These are phyloP conservation scores for Frieseomelitta varia DNA, from an alignment of 1,140 invertebrate genomes.

Conservation along the genomic window DNA sequence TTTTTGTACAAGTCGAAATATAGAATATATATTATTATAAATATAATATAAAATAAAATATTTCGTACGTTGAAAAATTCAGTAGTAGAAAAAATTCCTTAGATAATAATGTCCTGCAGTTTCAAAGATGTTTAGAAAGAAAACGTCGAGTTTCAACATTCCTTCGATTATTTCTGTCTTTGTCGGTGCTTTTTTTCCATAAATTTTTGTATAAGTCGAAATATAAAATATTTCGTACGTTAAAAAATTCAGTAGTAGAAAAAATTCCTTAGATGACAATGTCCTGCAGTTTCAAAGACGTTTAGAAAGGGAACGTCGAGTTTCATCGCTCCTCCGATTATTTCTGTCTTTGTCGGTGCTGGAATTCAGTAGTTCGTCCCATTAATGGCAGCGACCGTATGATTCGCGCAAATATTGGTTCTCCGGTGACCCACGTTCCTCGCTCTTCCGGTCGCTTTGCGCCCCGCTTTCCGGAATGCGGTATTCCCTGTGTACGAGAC, in stretches of 20 bases:
- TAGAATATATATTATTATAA: not conserved
- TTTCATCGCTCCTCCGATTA: not conserved
- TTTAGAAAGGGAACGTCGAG: not conserved
- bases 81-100: not conserved
- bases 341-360: not conserved
- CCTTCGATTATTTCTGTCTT: not conserved
- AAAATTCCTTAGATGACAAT: not conserved
- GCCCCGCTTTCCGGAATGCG: not conserved
- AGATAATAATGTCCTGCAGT: not conserved
- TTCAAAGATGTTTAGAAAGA: not conserved
- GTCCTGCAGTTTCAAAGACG: not conserved
- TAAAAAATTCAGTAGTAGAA: not conserved
- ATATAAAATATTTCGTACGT: not conserved
- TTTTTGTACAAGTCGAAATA: no score
- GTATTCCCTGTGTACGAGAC: not conserved
- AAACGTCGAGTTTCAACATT: not conserved
- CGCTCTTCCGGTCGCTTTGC: slow-evolving; percentile 2
- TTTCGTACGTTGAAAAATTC: no score
- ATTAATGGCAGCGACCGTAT: slow-evolving; percentile 47
- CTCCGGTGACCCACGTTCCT: slow-evolving; percentile 25
- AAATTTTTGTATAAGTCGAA: no score
- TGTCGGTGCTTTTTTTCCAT: no score
- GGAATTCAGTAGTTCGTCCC: not conserved
- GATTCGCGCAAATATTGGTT: slow-evolving; percentile 58
- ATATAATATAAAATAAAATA: no score